Evolutionary conservation across 1,140 invertebrate species (phyloP), one percentile per base, ranked within the genome.

Genomic region (Frieseomelitta varia): DNA sequence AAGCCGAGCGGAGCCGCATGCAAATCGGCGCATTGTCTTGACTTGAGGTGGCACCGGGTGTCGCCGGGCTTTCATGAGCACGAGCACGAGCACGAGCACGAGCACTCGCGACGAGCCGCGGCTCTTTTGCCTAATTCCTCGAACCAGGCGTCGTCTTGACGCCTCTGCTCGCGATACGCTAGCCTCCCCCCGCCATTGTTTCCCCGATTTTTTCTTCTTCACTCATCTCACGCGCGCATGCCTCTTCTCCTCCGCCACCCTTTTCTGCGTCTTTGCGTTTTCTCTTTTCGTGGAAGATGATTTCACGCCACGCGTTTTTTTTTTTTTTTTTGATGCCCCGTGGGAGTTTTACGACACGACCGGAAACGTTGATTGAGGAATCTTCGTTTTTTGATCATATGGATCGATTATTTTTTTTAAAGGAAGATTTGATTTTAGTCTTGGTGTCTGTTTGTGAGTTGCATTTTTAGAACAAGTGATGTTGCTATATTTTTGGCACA

Each of bases 11-110:
- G 75, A 79, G 84, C 73, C 68, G 78, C 79, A 90, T 89, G 88
- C 84, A 88, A 89, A 90, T 87, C 72, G 79, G 19, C 65, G 85
- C 87, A 90, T 90, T 91, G 88, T 90, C 87, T 91, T 88, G 85
- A 68, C 76, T 73, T 81, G 65, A 84, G 72, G 74, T 83, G 79
- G 79, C 84, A 61, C 71, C 30, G 30, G 84, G 55, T 82, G 84
- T 85, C 84, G 84, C 74, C 81, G 78, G 8, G 86, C 55, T 83
- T n/a, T n/a, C n/a, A n/a, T n/a, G n/a, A n/a, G n/a, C n/a, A n/a
- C n/a, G n/a, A n/a, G n/a, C 39, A 39, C 39, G 39, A 39, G 39
- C 39, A 39, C 39, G 39, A 39, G 39, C 39, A 61, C 77, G 15
- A 85, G 24, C 47, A 58, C 17, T 56, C 63, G 30, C 74, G 71